phyloP scores from a whole-genome alignment of 2,113 vertebrate genomes.

The Gila orcuttii region DNA sequence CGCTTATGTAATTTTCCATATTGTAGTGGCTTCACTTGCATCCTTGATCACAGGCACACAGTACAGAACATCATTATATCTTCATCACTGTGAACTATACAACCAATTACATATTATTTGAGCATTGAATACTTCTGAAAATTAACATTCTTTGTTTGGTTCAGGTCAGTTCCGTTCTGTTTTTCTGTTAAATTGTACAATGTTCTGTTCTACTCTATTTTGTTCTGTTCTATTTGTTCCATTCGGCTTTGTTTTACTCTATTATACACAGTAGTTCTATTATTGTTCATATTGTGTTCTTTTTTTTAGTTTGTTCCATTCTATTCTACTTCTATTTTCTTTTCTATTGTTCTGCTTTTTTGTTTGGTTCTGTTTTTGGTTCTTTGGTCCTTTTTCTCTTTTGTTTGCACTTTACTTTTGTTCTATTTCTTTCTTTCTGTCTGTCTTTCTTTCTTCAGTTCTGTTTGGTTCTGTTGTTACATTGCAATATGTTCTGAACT shows the following conservation, averaged over 20 bases:
- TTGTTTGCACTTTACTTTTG: background rate
- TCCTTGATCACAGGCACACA: background rate
- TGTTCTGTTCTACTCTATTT: background rate
- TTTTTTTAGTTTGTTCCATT: background rate
- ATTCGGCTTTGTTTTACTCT: background rate
- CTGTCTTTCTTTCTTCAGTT: too few relatives aligned
- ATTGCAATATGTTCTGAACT: too few relatives aligned
- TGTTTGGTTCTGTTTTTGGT: background rate
- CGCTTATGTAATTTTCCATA: background rate
- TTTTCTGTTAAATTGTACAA: background rate
- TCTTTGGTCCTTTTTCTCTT: background rate
- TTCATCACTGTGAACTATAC: background rate
- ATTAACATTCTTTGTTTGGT: background rate
- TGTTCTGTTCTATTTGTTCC: background rate
- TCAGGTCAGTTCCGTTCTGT: background rate
- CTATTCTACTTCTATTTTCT: background rate
- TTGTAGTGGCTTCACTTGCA: background rate
- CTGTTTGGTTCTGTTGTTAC: too few relatives aligned
- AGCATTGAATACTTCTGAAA: background rate
- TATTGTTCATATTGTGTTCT: background rate
- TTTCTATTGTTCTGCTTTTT: background rate
- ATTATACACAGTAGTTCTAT: background rate
- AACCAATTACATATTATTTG: background rate
- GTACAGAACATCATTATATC: conserved; percentile 12
- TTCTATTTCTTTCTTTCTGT: too few relatives aligned